A percentile compares a stretch with the other conserved stretches of the same genome.
phyloP scores from a whole-genome alignment of 2,797 vertebrate species.

The Pteronotus mesoamericanus region DNA sequence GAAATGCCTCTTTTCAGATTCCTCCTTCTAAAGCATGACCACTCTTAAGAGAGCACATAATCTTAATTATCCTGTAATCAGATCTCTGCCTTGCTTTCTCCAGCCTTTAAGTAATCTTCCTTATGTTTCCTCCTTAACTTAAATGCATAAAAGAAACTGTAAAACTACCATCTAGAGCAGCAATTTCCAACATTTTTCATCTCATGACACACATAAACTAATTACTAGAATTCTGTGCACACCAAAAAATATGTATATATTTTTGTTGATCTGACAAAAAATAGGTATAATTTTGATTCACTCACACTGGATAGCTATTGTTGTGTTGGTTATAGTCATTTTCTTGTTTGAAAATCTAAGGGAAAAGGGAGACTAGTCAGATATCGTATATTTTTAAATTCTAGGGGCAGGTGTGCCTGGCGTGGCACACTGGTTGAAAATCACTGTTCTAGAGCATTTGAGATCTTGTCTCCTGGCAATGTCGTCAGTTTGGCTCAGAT shows the following conservation, averaged over 20 bases:
- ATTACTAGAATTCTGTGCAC: neutral
- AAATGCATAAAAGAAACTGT: neutral
- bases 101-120: neutral
- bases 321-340: neutral
- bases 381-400: neutral
- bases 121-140: neutral
- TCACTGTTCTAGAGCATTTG: neutral
- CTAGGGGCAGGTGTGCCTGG: neutral
- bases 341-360: neutral
- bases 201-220: neutral
- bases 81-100: neutral
- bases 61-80: neutral
- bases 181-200: neutral
- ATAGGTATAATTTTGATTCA: neutral
- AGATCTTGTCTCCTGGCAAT: neutral
- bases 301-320: neutral
- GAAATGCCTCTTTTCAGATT: neutral
- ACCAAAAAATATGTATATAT: neutral
- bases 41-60: neutral
- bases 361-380: neutral
- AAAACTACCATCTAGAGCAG: neutral
- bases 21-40: neutral
- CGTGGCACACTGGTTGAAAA: neutral
- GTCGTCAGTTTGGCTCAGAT: neutral
- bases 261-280: neutral